Conservation (phyloP, 2,797 vertebrate species). For the Siniperca obscura region DNA sequence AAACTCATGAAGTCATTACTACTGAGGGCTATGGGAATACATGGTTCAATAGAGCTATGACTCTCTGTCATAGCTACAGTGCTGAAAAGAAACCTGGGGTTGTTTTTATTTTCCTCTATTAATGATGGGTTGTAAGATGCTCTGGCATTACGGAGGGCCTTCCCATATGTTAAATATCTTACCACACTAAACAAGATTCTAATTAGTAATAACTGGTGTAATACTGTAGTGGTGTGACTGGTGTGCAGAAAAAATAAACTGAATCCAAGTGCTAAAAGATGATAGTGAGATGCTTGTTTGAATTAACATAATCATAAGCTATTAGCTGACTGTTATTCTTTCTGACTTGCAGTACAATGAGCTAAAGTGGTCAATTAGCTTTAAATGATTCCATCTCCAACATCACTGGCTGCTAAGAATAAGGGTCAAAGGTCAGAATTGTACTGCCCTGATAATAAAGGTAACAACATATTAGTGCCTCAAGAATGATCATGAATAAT, state of each 20-base stretch:
- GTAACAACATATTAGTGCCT: constrained; percentile 11
- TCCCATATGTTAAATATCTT: too few species aligned
- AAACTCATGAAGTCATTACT: too few species aligned
- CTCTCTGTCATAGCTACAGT: too few species aligned
- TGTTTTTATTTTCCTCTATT: too few species aligned
- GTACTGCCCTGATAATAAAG: constrained; percentile 22
- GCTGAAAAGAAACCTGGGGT: too few species aligned
- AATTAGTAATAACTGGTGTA: too few species aligned
- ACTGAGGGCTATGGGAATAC: too few species aligned
- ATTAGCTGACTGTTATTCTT: constrained; percentile 11
- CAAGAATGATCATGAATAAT: constrained; percentile 42
- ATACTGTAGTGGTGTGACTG: background rate
- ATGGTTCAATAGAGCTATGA: too few species aligned
- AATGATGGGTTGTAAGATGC: too few species aligned
- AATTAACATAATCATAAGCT: constrained; percentile 15
- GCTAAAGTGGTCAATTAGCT: constrained; percentile 24
- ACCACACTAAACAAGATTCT: too few species aligned
- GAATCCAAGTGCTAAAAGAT: background rate
- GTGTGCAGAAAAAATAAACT: background rate
- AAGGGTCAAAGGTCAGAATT: constrained; percentile 39
- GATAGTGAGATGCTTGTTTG: constrained; percentile 19
- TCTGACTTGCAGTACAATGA: background rate
- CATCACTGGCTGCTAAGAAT: constrained; percentile 6
- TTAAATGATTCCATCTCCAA: constrained; percentile 10
- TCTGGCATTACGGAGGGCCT: too few species aligned